Base-by-base conservation (phyloP, 2,888 invertebrate genomes). In the Ecliptopera silaceata region DNA sequence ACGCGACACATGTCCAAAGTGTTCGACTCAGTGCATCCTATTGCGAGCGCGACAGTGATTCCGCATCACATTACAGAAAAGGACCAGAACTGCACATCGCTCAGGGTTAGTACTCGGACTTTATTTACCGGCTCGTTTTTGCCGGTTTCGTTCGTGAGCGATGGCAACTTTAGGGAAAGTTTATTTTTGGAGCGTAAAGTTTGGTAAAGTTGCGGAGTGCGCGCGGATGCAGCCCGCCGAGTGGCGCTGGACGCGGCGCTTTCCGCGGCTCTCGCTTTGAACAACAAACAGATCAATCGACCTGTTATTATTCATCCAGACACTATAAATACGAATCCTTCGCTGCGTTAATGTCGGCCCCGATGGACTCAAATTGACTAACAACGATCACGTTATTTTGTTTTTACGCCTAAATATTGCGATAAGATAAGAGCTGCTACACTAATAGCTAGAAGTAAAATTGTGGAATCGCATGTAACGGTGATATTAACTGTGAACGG, bases 221-320 rank as follows among this genome's bases (percentile, higher is more conserved):
- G 85, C 82, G 82, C 81, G 79, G 82, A 84, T 88, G 89, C 89
- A 88, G 85, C 82, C 82, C 79, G 82, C 82, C 82, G 76, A 82
- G 82, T 77, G 82, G 82, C 84, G 81, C 79, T 78, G 82, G 77
- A 79, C 79, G 89, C 88, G 77, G 74, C 81, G 76, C 79, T 79
- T 77, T 81, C 82, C 82, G 77, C 81, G 78, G 75, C 83, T 78
- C 78, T 76, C 75, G 79, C 82, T 84, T 80, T 83, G 86, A 87
- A 89, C 87, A 89, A 89, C 87, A 89, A 89, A 89, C 90, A 89
- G 84, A 88, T 86, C 84, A 84, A 87, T 87, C 82, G 83, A 79
- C 79, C 82, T 84, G 82, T 80, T 81, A 81, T 53, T 77, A 77
- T 74, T 79, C 79, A 76, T 78, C 75, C 78, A 71, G 74, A 78